phyloP scores from a whole-genome alignment of 1,140 invertebrate genomes.

The Zaprionus nigranus region DNA sequence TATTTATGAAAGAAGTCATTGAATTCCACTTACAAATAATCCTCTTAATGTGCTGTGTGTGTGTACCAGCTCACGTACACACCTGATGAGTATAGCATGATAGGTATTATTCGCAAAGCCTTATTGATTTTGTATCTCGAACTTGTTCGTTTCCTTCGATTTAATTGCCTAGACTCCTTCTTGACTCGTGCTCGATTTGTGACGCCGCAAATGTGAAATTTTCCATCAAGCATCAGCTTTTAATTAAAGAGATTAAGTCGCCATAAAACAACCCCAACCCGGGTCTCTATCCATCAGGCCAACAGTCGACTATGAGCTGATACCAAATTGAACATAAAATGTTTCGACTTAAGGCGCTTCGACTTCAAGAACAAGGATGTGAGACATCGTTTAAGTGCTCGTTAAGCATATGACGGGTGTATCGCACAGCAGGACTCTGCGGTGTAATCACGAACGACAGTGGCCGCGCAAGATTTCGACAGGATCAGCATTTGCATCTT shows the following conservation, averaged over 20 bases:
- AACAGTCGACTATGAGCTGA: slow-evolving; percentile 63
- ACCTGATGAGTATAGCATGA: not conserved
- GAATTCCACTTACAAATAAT: slow-evolving; percentile 11
- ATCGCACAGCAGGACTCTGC: not conserved
- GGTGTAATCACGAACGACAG: slow-evolving; percentile 48
- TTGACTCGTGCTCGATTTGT: slow-evolving; percentile 22
- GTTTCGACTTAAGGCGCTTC: slow-evolving; percentile 4
- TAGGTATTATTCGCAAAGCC: slow-evolving; percentile 2
- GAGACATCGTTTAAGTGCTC: slow-evolving; percentile 66
- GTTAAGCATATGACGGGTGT: slow-evolving; percentile 56
- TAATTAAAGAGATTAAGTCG: slow-evolving; percentile 73
- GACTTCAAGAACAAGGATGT: slow-evolving; percentile 6
- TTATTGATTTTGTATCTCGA: slow-evolving; percentile 40
- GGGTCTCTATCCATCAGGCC: slow-evolving; percentile 3
- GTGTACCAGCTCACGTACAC: too few species aligned
- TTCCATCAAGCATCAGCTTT: slow-evolving; percentile 60
- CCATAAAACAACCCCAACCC: slow-evolving; percentile 43
- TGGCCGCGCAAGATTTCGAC: slow-evolving; percentile 22
- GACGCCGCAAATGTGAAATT: slow-evolving; percentile 52
- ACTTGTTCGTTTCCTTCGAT: not conserved
- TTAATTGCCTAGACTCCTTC: slow-evolving; percentile 28
- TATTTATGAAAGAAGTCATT: not conserved
- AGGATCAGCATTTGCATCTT: slow-evolving; percentile 38
- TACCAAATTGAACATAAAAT: slow-evolving; percentile 69
- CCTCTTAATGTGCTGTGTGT: slow-evolving; percentile 10